These are phyloP conservation scores for Platysteira castanea DNA, from an alignment of 2,113 vertebrate species.

Conservation along the genomic window DNA sequence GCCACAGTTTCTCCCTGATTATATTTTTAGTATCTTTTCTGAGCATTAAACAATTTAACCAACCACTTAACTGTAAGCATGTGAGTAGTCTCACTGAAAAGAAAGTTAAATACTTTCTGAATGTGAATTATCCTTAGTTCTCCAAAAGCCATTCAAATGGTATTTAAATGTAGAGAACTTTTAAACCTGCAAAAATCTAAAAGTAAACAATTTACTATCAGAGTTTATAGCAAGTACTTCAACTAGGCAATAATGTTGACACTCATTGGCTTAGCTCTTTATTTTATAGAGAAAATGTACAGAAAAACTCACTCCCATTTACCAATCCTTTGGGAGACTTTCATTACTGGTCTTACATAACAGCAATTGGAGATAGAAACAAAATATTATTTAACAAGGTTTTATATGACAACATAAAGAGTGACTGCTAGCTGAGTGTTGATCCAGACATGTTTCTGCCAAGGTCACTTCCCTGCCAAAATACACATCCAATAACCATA, in stretches of 20 bases:
- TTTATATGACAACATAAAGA: conserved; percentile 72
- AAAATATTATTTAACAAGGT: conserved; percentile 79
- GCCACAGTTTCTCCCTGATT: neutral
- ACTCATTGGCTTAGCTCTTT: neutral
- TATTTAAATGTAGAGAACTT: neutral
- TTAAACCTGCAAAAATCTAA: conserved; percentile 20
- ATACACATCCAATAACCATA: conserved; percentile 75
- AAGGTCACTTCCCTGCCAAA: conserved; percentile 71
- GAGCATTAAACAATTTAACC: neutral
- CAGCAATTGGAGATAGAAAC: conserved; percentile 65
- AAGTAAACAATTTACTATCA: neutral
- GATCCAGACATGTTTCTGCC: conserved; percentile 68
- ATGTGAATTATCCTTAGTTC: neutral
- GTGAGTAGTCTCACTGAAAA: neutral
- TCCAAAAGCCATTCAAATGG: neutral
- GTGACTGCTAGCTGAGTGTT: conserved; percentile 63
- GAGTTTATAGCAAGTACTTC: conserved; percentile 24
- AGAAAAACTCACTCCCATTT: conserved; percentile 20
- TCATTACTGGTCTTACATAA: conserved; percentile 66
- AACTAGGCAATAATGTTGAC: conserved; percentile 1
- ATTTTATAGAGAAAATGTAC: neutral
- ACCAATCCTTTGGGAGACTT: conserved; percentile 42
- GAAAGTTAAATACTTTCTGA: neutral
- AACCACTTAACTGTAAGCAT: neutral
- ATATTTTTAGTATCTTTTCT: neutral